Conservation (phyloP, 2,113 vertebrate genomes). For the Indicator indicator region DNA sequence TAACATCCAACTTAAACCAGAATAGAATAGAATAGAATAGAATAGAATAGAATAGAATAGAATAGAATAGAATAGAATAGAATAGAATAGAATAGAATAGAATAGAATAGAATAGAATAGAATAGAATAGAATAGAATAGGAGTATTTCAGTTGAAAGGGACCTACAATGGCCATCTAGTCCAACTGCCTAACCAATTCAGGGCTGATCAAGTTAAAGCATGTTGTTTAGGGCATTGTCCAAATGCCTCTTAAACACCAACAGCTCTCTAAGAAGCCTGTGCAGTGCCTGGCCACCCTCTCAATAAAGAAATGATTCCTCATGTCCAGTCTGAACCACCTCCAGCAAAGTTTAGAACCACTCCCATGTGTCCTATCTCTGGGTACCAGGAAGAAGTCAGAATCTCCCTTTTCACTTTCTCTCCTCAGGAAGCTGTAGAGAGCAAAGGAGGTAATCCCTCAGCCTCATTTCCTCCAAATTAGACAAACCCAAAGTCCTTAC, state of each 20-base stretch:
- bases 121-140: no score
- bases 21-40: neutral
- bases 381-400: neutral
- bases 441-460: rapidly evolving
- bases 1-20: neutral
- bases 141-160: neutral
- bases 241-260: neutral
- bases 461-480: neutral
- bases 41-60: neutral
- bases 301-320: neutral
- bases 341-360: neutral
- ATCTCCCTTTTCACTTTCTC: neutral
- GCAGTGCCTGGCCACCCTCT: neutral
- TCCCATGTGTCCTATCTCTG: rapidly evolving
- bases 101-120: neutral
- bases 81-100: neutral
- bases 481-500: neutral
- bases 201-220: neutral
- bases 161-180: rapidly evolving
- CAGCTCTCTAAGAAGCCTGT: neutral
- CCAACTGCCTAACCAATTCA: neutral
- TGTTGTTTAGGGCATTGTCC: neutral
- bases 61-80: no score
- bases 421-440: neutral
- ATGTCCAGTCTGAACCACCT: neutral